These are phyloP conservation scores for Sarcophilus harrisii DNA, from an alignment of 2,797 vertebrate genomes.

Conservation along the genomic window DNA sequence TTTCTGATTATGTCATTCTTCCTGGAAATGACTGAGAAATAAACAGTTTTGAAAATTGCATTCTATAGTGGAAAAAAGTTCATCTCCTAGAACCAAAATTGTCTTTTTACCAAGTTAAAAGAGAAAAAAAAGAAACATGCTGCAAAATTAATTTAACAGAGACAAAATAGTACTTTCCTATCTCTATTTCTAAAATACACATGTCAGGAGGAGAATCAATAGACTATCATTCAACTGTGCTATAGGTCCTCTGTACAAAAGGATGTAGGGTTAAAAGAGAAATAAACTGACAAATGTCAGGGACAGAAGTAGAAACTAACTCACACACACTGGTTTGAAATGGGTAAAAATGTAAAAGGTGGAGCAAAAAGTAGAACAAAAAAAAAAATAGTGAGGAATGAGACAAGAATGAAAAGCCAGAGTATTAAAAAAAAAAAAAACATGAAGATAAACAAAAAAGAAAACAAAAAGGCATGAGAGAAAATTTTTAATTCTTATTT, in stretches of 20 bases:
- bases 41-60: constrained; percentile 37
- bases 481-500: background rate
- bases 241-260: background rate
- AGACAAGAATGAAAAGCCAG: background rate
- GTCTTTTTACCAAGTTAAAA: constrained; percentile 10
- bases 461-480: background rate
- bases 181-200: background rate
- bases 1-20: constrained; percentile 35
- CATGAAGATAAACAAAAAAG: background rate
- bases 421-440: background rate
- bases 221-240: background rate
- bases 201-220: too few species aligned
- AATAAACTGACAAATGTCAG: background rate
- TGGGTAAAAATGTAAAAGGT: background rate
- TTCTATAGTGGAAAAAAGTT: background rate
- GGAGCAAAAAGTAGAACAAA: background rate
- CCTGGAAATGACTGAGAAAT: constrained; percentile 49
- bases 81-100: background rate
- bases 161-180: background rate
- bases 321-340: background rate
- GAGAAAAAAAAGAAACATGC: constrained; percentile 19
- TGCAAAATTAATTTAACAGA: background rate
- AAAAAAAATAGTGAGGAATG: background rate
- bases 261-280: background rate
- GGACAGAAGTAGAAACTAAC: background rate